Base-by-base conservation (phyloP, 2,797 vertebrate species). In the Mastacembelus armatus region DNA sequence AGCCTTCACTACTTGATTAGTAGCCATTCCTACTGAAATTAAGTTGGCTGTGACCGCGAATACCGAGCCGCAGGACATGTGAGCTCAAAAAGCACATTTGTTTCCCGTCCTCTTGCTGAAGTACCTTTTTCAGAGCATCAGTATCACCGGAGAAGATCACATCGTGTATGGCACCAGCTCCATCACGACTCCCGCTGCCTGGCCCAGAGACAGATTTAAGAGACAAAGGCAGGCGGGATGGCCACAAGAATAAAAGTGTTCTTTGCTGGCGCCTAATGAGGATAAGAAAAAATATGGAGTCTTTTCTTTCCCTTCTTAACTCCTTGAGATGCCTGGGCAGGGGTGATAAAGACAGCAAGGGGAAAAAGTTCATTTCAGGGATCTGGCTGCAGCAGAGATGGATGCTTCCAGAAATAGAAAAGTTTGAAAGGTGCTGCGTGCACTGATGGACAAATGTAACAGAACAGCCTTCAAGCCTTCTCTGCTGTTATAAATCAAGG, bases 261-360 rank as follows among this genome's bases (percentile, higher is more conserved):
- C 73, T 80, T 80, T 76, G 67, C 71, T n/a, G n/a, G 48, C 12
- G 24, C 80, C 71, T 88, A 91, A 91, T 90, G 86, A 90, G 85
- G 59, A 80, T 66, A 68, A 80, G 78, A 56, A 81, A 81, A 86
- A 81, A 86, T 74, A 85, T 82, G 48, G 66, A 75, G 71, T 56
- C 60, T 66, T 84, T 87, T 83, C 80, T 85, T 79, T 67, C 63
- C 56, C 39, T 64, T 67, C 78, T 73, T 56, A 44, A 74, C 80
- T 78, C 43, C 71, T 74, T 44, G 63, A 86, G 79, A 80, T 55
- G 80, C 64, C 85, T 86, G 86, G 77, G 44, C 78, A 26, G 65
- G 21, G 54, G 58, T 73, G 87, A 90, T 87, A 85, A 88, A 91
- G 78, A 71, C 9, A 30, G 36, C 0, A 4, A 56, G 55, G 38